Base-by-base conservation (phyloP, 2,113 vertebrate genomes). In the Arizona elegans region DNA sequence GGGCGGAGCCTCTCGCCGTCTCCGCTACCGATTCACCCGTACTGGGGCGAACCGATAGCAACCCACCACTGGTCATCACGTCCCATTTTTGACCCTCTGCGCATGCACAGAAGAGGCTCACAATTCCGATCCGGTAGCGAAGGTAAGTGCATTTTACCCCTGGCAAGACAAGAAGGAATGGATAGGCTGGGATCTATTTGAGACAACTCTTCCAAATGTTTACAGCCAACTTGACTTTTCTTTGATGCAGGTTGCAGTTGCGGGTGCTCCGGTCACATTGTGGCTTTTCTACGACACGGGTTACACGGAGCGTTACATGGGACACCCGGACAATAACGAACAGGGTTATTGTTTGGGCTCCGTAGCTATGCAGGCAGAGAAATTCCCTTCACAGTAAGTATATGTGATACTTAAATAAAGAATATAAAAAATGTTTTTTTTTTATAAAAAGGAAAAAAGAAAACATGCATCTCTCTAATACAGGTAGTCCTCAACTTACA, bases 251-350 rank as follows among this genome's bases (percentile, higher is more conserved):
- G 98, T 98, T 43, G 98, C 98, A 8, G 94, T 98, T 90, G 98
- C 98, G 0, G 98, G 98, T 87, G 98, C 98, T 1, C 98, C 98
- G 0, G 98, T 98, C 89, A 98, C 98, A 0, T 97, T 98, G 92
- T 98, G 98, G 98, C 97, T 98, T 70, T 98, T 98, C 96, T 98
- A 98, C 7, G 98, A 98, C 94, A 98, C 98, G 8, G 98, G 98
- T 0, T 98, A 98, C 95, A 98, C 98, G 0, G 98, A 98, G 92
- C 97, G 98, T 26, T 98, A 98, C 86, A 98, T 98, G 98, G 98
- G 98, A 19, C 97, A 98, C 94, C 98, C 98, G 0, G 98, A 98
- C 93, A 97, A 98, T 94, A 98, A 98, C 12, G 98, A 98, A 86
- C 98, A 98, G 94, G 98, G 98, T 1, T 98, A 98, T 92, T 98